phyloP scores from a whole-genome alignment of 2,113 vertebrate genomes.

The cattle (Bos taurus) region ARS-UCD2.0 NC_037350.1:35341001-35341500 shows the following conservation, averaged over 20 bases:
- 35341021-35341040: background rate
- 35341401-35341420: constrained; percentile 71
- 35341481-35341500: constrained; percentile 51
- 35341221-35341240: constrained; percentile 77
- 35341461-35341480: constrained; percentile 77
- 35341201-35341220: background rate
- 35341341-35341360: constrained; percentile 78
- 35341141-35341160: background rate
- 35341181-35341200: background rate
- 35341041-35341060: background rate
- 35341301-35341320: constrained; percentile 25
- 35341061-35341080: background rate
- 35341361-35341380: constrained; percentile 51
- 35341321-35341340: constrained; percentile 76
- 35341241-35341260: constrained; percentile 68
- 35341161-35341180: background rate
- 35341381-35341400: constrained; percentile 38
- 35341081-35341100: background rate
- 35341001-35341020: background rate
- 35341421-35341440: constrained; percentile 88
- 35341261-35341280: background rate
- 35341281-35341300: constrained; percentile 44
- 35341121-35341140: background rate
- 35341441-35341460: constrained; percentile 80
- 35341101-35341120: background rate